phyloP scores from a whole-genome alignment of 2,888 invertebrate genomes.

The Amphipyra berbera region DNA sequence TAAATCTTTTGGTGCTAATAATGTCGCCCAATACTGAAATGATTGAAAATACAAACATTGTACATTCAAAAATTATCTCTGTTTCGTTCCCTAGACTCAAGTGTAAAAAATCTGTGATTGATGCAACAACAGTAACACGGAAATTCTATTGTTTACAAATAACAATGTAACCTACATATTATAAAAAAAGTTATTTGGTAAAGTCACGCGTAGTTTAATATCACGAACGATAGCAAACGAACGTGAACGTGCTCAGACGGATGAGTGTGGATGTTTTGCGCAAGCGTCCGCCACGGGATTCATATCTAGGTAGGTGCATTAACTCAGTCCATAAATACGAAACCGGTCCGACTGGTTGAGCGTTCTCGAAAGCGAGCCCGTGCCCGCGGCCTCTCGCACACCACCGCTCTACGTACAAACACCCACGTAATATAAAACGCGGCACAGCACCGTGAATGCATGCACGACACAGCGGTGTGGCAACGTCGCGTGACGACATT shows the following conservation, averaged over 20 bases:
- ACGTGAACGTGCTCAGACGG: constrained; percentile 73
- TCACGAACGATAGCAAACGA: constrained; percentile 70
- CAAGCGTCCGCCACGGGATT: constrained; percentile 84
- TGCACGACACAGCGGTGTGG: constrained; percentile 85
- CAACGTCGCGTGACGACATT: constrained; percentile 91
- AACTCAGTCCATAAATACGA: constrained; percentile 88
- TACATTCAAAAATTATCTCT: no score
- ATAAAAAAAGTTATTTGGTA: constrained; percentile 67
- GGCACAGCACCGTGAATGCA: constrained; percentile 81
- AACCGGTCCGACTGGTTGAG: constrained; percentile 88
- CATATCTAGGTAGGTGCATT: constrained; percentile 88
- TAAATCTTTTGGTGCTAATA: no score
- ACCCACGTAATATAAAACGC: constrained; percentile 85
- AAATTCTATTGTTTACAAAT: constrained; percentile 75
- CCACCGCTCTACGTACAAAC: constrained; percentile 79
- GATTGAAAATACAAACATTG: no score
- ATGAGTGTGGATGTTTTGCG: constrained; percentile 81
- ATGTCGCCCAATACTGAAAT: no score
- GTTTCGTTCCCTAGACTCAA: not conserved
- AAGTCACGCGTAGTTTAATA: constrained; percentile 73
- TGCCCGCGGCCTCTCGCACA: constrained; percentile 85
- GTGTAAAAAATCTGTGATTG: constrained; percentile 8
- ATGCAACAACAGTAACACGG: constrained; percentile 28
- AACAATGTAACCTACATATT: constrained; percentile 71
- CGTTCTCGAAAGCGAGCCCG: constrained; percentile 88